Base-by-base conservation (phyloP, 2,797 vertebrate species). In the Aeoliscus strigatus region DNA sequence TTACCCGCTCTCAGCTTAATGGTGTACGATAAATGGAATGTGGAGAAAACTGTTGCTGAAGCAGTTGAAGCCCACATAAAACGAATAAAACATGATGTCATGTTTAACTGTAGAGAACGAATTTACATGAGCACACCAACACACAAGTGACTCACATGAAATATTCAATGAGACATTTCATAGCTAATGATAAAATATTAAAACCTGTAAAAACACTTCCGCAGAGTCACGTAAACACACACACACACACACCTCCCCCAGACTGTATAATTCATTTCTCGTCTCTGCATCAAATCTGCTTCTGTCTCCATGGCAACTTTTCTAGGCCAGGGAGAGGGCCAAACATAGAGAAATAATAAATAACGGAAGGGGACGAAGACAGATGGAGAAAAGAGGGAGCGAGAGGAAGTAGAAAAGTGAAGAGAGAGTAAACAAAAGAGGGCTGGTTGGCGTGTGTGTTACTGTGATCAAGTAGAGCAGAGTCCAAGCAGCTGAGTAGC, bases 271-370 rank as follows among this genome's bases (percentile, higher is more conserved):
- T 87, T 86, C 60, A 86, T 84, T 75, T 80, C 71, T 67, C 32
- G 24, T 81, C 75, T 69, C 82, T 68, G 70, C 75, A 69, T 84
- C 77, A 82, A 83, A 84, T 86, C 81, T 80, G 79, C 84, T 84
- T 76, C 77, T 79, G 85, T 88, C 82, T 73, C 86, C 82, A 88
- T 87, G 79, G 84, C 80, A 88, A 89, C 86, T 51, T 80, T 82
- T 84, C 82, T 73, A 77, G 83, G 86, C 73, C 83, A 80, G 60
- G 33, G 27, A 81, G 65, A 80, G 60, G 76, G 50, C 51, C 6
- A 34, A 75, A 53, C 48, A 24, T 43, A 56, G 56, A 55, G 54
- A 66, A 51, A 60, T 61, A 71, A 73, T 63, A 70, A 82, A 74
- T 67, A 71, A 61, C 37, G 4, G 36, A 51, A 27, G 26, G 36